Conservation (phyloP, 2,113 vertebrate genomes). For the Limanda limanda region DNA sequence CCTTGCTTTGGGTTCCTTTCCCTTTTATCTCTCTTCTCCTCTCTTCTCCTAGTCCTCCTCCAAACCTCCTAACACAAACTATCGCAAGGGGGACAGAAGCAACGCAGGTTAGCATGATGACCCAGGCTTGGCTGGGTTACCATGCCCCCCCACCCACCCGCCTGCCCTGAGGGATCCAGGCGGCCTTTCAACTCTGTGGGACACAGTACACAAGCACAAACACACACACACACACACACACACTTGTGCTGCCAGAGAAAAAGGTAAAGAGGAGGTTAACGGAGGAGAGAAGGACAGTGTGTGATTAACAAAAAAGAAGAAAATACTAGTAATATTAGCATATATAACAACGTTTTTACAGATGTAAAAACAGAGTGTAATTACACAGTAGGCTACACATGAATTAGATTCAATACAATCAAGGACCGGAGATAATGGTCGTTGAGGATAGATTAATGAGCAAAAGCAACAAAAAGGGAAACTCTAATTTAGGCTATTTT, state of each 20-base stretch:
- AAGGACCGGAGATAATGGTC: too few species aligned
- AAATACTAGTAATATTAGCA: background rate
- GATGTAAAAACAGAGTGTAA: too few species aligned
- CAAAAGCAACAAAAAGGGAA: too few species aligned
- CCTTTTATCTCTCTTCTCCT: slow-evolving; percentile 16
- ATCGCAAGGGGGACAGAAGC: slow-evolving; percentile 17
- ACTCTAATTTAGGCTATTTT: too few species aligned
- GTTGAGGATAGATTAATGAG: too few species aligned
- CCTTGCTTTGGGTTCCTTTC: background rate
- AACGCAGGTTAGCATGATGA: slow-evolving; percentile 31
- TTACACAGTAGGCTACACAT: too few species aligned
- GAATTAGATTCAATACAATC: too few species aligned
- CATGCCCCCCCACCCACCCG: background rate
- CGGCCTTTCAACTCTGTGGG: slow-evolving; percentile 35
- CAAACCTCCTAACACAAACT: slow-evolving; percentile 12
- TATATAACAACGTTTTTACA: background rate
- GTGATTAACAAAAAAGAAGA: background rate
- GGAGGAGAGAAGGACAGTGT: background rate
- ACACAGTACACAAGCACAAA: background rate
- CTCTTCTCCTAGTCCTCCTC: too few species aligned
- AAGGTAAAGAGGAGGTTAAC: slow-evolving; percentile 44
- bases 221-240: background rate
- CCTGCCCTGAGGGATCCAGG: slow-evolving; percentile 13
- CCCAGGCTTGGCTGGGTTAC: slow-evolving; percentile 13
- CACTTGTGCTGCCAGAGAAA: slow-evolving; percentile 15